phyloP scores from a whole-genome alignment of 2,797 vertebrate genomes.

The Molossus molossus region DNA sequence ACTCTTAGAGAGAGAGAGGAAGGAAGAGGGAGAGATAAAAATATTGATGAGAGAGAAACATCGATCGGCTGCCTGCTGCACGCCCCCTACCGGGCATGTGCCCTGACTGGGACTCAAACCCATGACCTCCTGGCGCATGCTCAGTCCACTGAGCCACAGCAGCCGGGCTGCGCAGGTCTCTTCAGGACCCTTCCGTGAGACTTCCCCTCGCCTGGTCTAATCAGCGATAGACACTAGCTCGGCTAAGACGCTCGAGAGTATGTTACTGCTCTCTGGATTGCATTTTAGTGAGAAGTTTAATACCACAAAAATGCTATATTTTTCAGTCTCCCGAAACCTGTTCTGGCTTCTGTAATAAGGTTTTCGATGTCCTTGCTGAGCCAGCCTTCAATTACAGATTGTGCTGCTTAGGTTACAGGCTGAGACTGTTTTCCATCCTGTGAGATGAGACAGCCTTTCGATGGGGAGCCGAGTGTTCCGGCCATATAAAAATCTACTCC shows the following conservation, averaged over 20 bases:
- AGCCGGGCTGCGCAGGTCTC: not conserved
- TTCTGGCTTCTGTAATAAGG: conserved; percentile 44
- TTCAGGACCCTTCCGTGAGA: not conserved
- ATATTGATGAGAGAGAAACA: too few relatives aligned
- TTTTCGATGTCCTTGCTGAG: conserved; percentile 49
- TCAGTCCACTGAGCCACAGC: too few relatives aligned
- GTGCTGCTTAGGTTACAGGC: not conserved
- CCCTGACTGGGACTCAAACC: too few relatives aligned
- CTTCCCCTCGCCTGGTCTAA: not conserved
- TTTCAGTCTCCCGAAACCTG: conserved; percentile 19
- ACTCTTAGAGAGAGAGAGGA: too few relatives aligned
- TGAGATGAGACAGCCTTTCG: conserved; percentile 9
- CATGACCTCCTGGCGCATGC: too few relatives aligned
- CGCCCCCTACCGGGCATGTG: too few relatives aligned
- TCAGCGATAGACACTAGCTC: not conserved
- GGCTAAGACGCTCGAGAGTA: not conserved
- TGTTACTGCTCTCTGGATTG: not conserved
- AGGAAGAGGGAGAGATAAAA: too few relatives aligned
- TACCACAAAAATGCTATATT: not conserved
- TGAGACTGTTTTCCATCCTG: not conserved
- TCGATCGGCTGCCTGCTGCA: too few relatives aligned
- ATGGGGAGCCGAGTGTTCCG: not conserved
- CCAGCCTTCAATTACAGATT: not conserved
- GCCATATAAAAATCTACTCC: not conserved
- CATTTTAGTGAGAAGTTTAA: conserved; percentile 46